Base-by-base conservation (phyloP, 2,888 invertebrate genomes). In the Rotaria macrura region DNA sequence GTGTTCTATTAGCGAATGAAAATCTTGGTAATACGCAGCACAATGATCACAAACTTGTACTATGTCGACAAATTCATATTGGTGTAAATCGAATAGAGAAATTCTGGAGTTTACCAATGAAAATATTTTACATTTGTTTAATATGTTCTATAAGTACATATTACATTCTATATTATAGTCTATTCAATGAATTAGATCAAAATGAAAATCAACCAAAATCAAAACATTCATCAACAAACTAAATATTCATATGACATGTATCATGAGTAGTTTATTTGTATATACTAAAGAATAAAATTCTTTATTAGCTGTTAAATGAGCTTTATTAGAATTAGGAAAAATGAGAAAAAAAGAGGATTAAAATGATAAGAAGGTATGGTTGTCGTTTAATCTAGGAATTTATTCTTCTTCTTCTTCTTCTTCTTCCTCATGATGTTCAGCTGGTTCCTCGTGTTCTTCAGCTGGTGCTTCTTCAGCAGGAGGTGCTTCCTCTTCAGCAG, bases 361-460 rank as follows among this genome's bases (percentile, higher is more conserved):
- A 34, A 65, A 34, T 65, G 34, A 10, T 65, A 65, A 29, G 57
- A 29, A 29, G 57, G 57, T 57, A 29, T 29, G 7, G 20, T 29
- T 29, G 57, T 57, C 29, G 10, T 34, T 65, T 34, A 17, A 34
- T n/a, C 65, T 65, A 65, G 12, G 29, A 5, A 65, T 65, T 65
- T 65, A 65, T 65, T 57, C 57, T 57, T 65, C 65, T 65, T 65
- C 65, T 72, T 85, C 43, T 72, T 85, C 85, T 38, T 85, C 85
- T 40, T 85, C 85, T 57, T 86, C 47, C 55, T 86, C 52, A 17
- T 43, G 25, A 38, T 84, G n/a, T 83, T 86, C 83, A 49, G 85
- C 86, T 6, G 49, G 85, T 34, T 52, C 29, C 40, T 79, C 55
- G n/a, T n/a, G n/a, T 57, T 86, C 52, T 86, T 84, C 49, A 23